These are phyloP conservation scores for Atta colombica DNA, from an alignment of 1,140 invertebrate genomes.

Conservation along the genomic window DNA sequence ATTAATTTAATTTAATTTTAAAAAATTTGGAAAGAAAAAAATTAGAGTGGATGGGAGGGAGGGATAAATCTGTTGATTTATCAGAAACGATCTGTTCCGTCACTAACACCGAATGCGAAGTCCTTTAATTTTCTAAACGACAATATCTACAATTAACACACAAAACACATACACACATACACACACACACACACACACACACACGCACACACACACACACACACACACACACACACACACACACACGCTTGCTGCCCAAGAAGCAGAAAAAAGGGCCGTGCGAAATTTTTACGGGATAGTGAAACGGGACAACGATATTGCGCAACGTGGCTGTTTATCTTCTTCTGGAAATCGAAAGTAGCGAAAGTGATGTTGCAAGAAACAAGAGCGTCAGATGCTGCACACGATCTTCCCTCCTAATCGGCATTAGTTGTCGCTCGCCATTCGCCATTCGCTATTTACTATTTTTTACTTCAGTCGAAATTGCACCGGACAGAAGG, in stretches of 20 bases:
- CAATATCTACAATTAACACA: conserved; percentile 40
- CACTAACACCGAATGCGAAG: background rate
- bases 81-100: conserved; percentile 1
- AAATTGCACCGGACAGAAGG: conserved; percentile 11
- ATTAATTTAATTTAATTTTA: too few relatives aligned
- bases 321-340: conserved; percentile 44
- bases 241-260: background rate
- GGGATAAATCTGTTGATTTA: conserved; percentile 13
- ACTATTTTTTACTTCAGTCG: conserved; percentile 26
- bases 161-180: too few relatives aligned
- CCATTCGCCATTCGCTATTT: conserved; percentile 33
- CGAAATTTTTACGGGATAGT: conserved; percentile 30
- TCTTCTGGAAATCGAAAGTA: conserved; percentile 74
- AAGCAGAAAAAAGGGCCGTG: conserved; percentile 30
- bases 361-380: conserved; percentile 73
- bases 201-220: background rate
- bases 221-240: background rate
- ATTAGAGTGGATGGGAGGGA: background rate
- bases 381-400: conserved; percentile 51
- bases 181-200: background rate
- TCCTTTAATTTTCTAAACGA: conserved; percentile 17
- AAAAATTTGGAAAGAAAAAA: background rate
- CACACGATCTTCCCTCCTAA: conserved; percentile 48
- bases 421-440: conserved; percentile 25
- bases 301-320: conserved; percentile 18